Conservation (phyloP, 2,797 vertebrate genomes). For the Amphiprion clarkii region DNA sequence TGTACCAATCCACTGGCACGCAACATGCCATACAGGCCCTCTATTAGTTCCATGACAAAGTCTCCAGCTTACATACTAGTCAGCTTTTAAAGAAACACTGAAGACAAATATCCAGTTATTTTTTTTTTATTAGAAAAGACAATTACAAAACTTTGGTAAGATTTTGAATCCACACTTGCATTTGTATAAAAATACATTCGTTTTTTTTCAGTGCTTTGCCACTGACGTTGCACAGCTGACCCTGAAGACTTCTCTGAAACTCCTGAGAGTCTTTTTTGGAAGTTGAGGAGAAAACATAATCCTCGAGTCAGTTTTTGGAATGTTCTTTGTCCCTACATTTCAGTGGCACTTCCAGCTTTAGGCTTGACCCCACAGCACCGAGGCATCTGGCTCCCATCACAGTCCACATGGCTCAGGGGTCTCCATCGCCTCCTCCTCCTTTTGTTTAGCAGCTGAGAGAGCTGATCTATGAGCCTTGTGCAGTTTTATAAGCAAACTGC, state of each 20-base stretch:
- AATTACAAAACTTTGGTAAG: constrained; percentile 79
- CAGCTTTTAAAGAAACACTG: constrained; percentile 33
- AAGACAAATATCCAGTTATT: constrained; percentile 30
- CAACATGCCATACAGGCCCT: constrained; percentile 4
- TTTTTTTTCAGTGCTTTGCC: constrained; percentile 62
- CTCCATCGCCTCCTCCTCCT: constrained; percentile 32
- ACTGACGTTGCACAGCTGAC: constrained; percentile 67
- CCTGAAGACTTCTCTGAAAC: constrained; percentile 72
- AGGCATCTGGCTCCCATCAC: constrained; percentile 71
- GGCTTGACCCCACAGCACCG: constrained; percentile 54
- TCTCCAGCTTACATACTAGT: neutral
- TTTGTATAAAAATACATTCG: constrained; percentile 84
- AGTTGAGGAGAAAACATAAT: constrained; percentile 67
- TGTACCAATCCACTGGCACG: constrained; percentile 37
- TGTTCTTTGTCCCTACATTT: constrained; percentile 76
- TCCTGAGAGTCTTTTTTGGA: constrained; percentile 68
- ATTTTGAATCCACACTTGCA: constrained; percentile 65
- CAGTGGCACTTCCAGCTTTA: constrained; percentile 73
- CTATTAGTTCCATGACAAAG: neutral
- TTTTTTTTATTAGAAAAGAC: constrained; percentile 75
- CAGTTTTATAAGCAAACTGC: constrained; percentile 52
- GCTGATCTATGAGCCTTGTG: constrained; percentile 45
- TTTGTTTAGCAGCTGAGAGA: constrained; percentile 65
- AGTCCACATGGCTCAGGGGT: constrained; percentile 55
- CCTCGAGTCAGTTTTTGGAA: constrained; percentile 80